phyloP scores from a whole-genome alignment of 1,140 invertebrate genomes.

The Brachionus rotundiformis region DNA sequence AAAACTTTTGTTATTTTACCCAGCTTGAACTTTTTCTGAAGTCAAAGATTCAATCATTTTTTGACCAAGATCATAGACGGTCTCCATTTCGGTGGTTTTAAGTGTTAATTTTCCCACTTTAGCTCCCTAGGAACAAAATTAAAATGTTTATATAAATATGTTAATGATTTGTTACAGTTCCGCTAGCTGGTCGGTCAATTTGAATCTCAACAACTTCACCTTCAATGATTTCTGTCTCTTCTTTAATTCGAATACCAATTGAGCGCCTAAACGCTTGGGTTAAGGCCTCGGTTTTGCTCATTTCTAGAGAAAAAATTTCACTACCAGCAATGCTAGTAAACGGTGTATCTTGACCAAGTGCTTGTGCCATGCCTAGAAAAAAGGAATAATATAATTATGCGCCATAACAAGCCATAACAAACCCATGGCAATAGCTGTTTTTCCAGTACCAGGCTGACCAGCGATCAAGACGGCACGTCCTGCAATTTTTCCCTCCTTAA shows the following conservation, averaged over 20 bases:
- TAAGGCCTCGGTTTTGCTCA: slow-evolving; percentile 97
- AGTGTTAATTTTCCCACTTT: slow-evolving; percentile 87
- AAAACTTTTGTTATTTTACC: too few species aligned
- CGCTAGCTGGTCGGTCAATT: slow-evolving; percentile 87
- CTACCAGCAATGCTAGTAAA: slow-evolving; percentile 97
- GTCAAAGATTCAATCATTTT: slow-evolving; percentile 97
- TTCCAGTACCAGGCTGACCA: slow-evolving; percentile 94
- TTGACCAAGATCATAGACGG: slow-evolving; percentile 93
- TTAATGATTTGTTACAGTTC: slow-evolving; percentile 66
- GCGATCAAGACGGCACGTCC: slow-evolving; percentile 91
- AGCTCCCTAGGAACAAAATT: too few species aligned
- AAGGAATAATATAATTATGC: not conserved
- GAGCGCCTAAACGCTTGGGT: slow-evolving; percentile 95
- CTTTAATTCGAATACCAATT: slow-evolving; percentile 95
- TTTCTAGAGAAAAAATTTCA: slow-evolving; percentile 96
- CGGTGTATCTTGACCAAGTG: slow-evolving; percentile 88
- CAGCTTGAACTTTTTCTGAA: slow-evolving; percentile 83
- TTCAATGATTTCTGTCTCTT: slow-evolving; percentile 97
- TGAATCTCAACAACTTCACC: slow-evolving; percentile 97
- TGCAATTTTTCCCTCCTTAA: slow-evolving; percentile 95
- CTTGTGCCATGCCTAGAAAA: slow-evolving; percentile 77
- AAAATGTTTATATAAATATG: not conserved
- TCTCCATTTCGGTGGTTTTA: slow-evolving; percentile 99
- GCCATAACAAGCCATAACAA: slow-evolving; percentile 55
- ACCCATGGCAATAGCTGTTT: slow-evolving; percentile 93